A percentile compares a stretch with the other conserved stretches of the same genome.
Conservation (phyloP, 23 tunicate genomes). For the Styela plicata region DNA sequence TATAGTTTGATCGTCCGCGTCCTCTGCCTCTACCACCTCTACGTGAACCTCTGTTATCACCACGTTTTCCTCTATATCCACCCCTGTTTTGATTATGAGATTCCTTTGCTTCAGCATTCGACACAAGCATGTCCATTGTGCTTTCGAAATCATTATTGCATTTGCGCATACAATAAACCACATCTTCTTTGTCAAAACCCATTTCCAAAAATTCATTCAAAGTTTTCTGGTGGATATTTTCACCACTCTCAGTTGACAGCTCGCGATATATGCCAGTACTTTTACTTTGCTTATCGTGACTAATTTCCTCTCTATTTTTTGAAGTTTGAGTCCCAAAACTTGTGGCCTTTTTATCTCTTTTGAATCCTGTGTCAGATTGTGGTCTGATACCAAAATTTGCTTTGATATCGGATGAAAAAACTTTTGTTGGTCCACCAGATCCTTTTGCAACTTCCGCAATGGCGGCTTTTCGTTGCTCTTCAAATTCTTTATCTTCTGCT, state of each 20-base stretch:
- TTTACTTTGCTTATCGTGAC: not conserved
- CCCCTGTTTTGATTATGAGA: conserved; percentile 4
- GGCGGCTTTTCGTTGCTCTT: conserved; percentile 58
- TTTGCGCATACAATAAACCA: conserved; percentile 29
- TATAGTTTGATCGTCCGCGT: not conserved
- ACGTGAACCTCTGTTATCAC: conserved; percentile 22
- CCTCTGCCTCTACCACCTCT: conserved; percentile 32
- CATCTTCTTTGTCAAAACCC: conserved; percentile 55
- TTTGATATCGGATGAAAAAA: conserved; percentile 18
- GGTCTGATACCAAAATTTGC: conserved; percentile 8
- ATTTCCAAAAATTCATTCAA: conserved; percentile 51
- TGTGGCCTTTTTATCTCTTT: not conserved
- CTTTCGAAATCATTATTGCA: conserved; percentile 52
- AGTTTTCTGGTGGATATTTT: conserved; percentile 35
- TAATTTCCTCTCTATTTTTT: not conserved
- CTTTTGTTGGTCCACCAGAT: conserved; percentile 28
- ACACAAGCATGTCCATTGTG: conserved; percentile 37
- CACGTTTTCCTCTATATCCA: conserved; percentile 23
- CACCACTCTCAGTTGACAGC: conserved; percentile 33
- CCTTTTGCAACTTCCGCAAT: conserved; percentile 61
- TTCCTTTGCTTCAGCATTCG: not conserved
- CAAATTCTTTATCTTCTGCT: conserved; percentile 44
- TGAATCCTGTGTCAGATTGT: not conserved
- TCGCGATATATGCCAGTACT: conserved; percentile 14
- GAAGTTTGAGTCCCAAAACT: not conserved